Percentiles rank a stretch among this genome's conserved stretches.
Conservation (phyloP, 2,113 vertebrate genomes). For the Cyanistes caeruleus region DNA sequence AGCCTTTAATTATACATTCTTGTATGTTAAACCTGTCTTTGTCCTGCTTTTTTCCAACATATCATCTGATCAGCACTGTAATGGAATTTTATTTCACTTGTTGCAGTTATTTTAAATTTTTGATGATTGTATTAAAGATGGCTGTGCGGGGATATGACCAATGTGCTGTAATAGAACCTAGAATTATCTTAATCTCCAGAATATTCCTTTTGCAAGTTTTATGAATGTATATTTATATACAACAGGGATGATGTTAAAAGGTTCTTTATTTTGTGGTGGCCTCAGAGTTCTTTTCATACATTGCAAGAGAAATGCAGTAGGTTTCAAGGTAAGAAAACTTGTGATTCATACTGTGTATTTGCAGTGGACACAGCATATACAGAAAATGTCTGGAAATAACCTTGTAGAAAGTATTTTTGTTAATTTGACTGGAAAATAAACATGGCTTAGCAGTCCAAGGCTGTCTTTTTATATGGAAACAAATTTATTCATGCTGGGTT, state of each 20-base stretch:
- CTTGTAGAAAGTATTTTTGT: constrained; percentile 12
- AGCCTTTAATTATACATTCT: neutral
- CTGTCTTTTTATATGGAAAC: constrained; percentile 27
- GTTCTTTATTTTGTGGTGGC: neutral
- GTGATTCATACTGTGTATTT: neutral
- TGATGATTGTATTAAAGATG: neutral
- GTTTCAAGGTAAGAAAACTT: neutral
- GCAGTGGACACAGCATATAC: neutral
- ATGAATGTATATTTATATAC: neutral
- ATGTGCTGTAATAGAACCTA: neutral
- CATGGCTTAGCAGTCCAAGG: neutral
- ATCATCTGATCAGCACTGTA: neutral
- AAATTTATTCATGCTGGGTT: neutral
- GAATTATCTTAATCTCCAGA: neutral
- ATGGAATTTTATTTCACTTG: neutral
- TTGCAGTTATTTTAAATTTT: neutral
- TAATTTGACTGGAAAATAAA: constrained; percentile 52
- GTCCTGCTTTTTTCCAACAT: neutral
- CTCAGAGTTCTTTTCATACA: neutral
- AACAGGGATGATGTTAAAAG: neutral
- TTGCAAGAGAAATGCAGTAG: neutral
- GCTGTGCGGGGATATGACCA: neutral
- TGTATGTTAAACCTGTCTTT: neutral
- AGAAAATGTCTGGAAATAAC: constrained; percentile 25
- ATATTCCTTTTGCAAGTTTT: neutral